Conservation (phyloP, 2,113 vertebrate species). For the Verasper variegatus region DNA sequence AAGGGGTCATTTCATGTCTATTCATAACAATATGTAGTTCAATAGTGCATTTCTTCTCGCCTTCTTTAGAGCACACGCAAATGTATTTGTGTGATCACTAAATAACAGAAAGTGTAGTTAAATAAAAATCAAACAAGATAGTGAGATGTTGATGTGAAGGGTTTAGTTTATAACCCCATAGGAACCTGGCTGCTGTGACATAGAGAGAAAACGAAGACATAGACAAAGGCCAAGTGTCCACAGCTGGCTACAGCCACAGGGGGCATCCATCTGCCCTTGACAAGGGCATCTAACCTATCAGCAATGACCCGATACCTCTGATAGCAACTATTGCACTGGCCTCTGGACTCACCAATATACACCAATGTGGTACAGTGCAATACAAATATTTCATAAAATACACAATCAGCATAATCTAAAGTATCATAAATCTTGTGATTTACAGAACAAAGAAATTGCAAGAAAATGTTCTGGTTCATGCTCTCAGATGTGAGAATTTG, state of each 20-base stretch:
- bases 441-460: background rate
- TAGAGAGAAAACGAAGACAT: no score
- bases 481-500: background rate
- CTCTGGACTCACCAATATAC: no score
- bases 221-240: no score
- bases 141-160: no score
- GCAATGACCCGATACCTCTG: no score
- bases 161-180: no score
- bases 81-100: slow-evolving; percentile 13
- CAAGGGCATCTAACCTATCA: no score
- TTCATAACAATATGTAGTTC: slow-evolving; percentile 43
- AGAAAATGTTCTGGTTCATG: background rate
- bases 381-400: background rate
- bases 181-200: no score
- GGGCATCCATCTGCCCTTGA: no score
- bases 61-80: slow-evolving; percentile 10
- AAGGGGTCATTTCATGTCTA: slow-evolving; percentile 48
- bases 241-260: no score
- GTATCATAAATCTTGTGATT: background rate
- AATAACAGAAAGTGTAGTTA: background rate
- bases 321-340: no score
- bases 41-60: background rate
- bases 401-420: background rate
- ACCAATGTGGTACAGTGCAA: background rate
- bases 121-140: no score